Evolutionary conservation across 23 tunicate species (phyloP).

Genomic region (Trididemnum nubilum): DNA sequence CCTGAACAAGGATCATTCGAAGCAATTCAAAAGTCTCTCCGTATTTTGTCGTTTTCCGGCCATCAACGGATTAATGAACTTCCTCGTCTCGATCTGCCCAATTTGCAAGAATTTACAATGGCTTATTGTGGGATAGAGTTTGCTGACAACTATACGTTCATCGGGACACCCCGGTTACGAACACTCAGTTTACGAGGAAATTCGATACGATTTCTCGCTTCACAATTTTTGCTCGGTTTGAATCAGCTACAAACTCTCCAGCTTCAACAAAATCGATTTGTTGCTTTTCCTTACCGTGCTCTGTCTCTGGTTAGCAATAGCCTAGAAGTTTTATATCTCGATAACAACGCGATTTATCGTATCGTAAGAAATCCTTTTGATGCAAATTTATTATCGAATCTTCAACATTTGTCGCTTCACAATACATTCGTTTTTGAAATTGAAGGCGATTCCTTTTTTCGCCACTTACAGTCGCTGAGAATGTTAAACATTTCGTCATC

Average conservation of each 20-base stretch:
- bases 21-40: not conserved
- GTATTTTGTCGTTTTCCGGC: not conserved
- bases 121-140: not conserved
- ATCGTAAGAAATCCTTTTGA: not conserved
- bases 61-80: not conserved
- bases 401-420: not conserved
- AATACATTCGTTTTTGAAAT: not conserved
- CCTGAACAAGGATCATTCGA: not conserved
- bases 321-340: not conserved
- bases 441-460: slow-evolving; percentile 13
- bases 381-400: not conserved
- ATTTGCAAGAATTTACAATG: not conserved
- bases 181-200: not conserved
- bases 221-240: not conserved
- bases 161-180: not conserved
- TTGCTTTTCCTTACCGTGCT: not conserved
- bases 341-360: not conserved
- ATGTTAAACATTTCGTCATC: not conserved
- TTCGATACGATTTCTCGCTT: not conserved
- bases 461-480: not conserved
- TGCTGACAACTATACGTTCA: not conserved
- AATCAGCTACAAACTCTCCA: not conserved
- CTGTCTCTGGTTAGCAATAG: not conserved
- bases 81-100: slow-evolving; percentile 6
- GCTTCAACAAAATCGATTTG: not conserved